Conservation (phyloP, 2,888 invertebrate genomes). For the Cotesia congregata region DNA sequence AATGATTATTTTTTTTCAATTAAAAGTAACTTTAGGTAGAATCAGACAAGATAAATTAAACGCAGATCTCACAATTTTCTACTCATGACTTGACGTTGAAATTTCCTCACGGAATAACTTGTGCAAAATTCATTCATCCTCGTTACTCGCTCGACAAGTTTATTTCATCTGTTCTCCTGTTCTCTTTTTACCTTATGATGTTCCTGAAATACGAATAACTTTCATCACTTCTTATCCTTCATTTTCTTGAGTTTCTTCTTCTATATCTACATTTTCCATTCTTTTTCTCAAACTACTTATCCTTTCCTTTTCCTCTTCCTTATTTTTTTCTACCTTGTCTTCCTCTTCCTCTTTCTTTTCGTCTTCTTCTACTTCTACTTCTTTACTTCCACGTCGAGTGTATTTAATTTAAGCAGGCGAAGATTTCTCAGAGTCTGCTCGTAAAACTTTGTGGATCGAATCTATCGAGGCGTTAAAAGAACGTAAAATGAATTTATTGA, state of each 20-base stretch:
- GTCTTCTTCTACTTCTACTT: not conserved
- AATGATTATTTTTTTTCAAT: not conserved
- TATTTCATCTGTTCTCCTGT: not conserved
- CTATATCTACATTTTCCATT: not conserved
- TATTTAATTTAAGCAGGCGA: not conserved
- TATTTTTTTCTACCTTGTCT: not conserved
- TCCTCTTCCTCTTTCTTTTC: not conserved
- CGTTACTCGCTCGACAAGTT: slow-evolving; percentile 1
- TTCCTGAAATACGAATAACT: not conserved
- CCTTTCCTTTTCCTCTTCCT: not conserved
- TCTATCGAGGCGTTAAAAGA: slow-evolving; percentile 42
- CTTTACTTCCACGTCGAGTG: not conserved
- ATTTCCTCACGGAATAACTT: slow-evolving; percentile 1
- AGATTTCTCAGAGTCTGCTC: not conserved
- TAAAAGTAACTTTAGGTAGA: not conserved
- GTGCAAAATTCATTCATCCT: not conserved
- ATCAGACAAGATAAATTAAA: slow-evolving; percentile 1
- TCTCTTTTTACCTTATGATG: not conserved
- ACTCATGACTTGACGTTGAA: not conserved
- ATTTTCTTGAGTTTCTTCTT: not conserved
- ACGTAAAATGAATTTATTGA: slow-evolving; percentile 52
- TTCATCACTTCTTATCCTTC: not conserved
- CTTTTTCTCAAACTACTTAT: not conserved
- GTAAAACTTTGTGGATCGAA: slow-evolving; percentile 47
- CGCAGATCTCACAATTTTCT: slow-evolving; percentile 1